A percentile compares a stretch with the other conserved stretches of the same genome.
Evolutionary conservation across 2,888 invertebrate genomes (phyloP).

Genomic region (Euplexia lucipara): DNA sequence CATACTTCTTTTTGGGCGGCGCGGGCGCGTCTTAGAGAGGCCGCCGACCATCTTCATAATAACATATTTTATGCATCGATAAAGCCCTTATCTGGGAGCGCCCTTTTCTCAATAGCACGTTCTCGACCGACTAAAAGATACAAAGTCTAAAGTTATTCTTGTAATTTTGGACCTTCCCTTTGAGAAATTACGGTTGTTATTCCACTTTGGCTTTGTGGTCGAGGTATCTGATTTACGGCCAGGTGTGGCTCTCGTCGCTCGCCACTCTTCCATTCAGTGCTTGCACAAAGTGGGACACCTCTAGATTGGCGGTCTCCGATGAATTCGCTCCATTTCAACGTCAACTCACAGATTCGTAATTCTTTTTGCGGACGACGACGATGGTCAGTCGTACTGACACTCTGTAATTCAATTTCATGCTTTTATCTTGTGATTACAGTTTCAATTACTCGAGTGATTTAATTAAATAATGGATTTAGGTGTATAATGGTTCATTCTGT

Average conservation of each 20-base stretch:
- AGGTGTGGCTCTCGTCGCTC: conserved; percentile 79
- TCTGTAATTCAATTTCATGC: conserved; percentile 43
- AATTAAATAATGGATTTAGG: conserved; percentile 20
- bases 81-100: conserved; percentile 85
- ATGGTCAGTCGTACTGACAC: conserved; percentile 24
- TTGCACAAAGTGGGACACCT: conserved; percentile 84
- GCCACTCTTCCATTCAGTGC: conserved; percentile 80
- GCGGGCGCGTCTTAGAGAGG: conserved; percentile 59
- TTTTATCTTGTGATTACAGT: conserved; percentile 30
- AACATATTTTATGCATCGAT: conserved; percentile 88
- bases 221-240: conserved; percentile 84
- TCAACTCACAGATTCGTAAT: conserved; percentile 52
- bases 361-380: conserved; percentile 46
- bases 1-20: conserved; percentile 72
- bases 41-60: conserved; percentile 84
- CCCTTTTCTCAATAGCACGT: conserved; percentile 86
- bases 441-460: conserved; percentile 23
- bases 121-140: conserved; percentile 79
- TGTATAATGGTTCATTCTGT: conserved; percentile 21
- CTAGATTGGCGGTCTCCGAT: conserved; percentile 76
- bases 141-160: conserved; percentile 67
- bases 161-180: conserved; percentile 73
- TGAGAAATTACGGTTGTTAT: conserved; percentile 72
- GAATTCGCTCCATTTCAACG: conserved; percentile 74
- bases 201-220: conserved; percentile 60